Base-by-base conservation (phyloP, 1,140 invertebrate species). In the Halyomorpha halys region DNA sequence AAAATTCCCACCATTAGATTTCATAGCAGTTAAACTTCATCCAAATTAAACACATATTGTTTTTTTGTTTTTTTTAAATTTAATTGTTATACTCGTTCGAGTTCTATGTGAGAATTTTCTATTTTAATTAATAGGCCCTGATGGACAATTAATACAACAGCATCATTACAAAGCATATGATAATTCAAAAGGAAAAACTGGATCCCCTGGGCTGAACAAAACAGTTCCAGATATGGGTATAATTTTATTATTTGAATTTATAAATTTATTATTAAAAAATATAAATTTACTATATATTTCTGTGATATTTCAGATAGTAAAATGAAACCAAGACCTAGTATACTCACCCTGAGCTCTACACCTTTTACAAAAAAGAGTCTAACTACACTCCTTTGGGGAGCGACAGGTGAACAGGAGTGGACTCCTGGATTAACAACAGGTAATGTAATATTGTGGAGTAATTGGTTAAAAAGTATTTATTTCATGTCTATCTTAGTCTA, bases 401-500 rank as follows among this genome's bases (percentile, higher is more conserved):
- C 89, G 3, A 94, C 90, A 6, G 91, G 90, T 19, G 91, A 94
- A 75, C 91, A 94, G 74, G 90, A 94, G 73, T 94, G 90, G 91
- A 94, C 91, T 8, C 91, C 91, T n/a, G 91, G 90, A 21, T 79
- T 94, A 34, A 94, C 90, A 4, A 95, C 91, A 76, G 91, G 90
- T 92, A 74, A 76, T 30, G 27, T 30, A 30, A 30, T 30, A 39
- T 39, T 39, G 11, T 39, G 34, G 1, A 39, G 11, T 11, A 39
- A 39, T 13, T 6, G 34, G 1, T 39, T 39, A 13, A 1, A 39
- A 11, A 13, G 27, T 9, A 39, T 13, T 39, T 39, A 39, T 39
- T 39, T 39, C 34, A 11, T 11, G 6, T 11, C 6, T 11, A 39
- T 39, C 1, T 39, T 39, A 39, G 34, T 39, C 27, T 39, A 39